Evolutionary conservation across 2,888 invertebrate genomes (phyloP), one percentile per base, ranked within the genome.

Genomic region (Nebria salina): DNA sequence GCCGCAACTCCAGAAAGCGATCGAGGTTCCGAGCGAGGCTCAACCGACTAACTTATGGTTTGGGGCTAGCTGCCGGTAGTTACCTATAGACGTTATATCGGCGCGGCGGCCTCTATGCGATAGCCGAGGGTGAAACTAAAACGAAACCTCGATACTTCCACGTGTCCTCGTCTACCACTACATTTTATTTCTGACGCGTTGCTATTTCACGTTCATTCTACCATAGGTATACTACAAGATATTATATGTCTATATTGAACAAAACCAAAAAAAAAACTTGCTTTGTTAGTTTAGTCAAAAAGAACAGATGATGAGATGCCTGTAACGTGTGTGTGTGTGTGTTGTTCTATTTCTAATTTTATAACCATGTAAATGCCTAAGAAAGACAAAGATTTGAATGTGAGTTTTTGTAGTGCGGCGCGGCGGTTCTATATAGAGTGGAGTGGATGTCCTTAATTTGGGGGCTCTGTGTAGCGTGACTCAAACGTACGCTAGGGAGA

Each of bases 371-470:
- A 85, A 84, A 41, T 70, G 25, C 25, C 26, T 34, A 34, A 26
- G 68, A 2, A 68, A 83, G 84, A 86, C 85, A 85, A 85, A 85
- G 85, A 85, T 85, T 86, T 85, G 84, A 85, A 85, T 85, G 84
- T 84, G 83, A 41, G 68, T 82, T 83, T 84, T 84, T 83, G 83
- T 83, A 83, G 83, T 82, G 78, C 82, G 72, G 78, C 5, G 34
- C 5, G 5, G 34, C 5, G 5, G 34, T 34, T 20, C 20, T 20
- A 20, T 78, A 72, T 73, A 82, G 83, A 76, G 82, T 84, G 83
- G 82, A 34, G 9, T 70, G 13, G 82, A 83, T 84, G 42, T 85
- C 83, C 84, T 84, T 84, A 84, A 85, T 84, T 85, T 84, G 85
- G 84, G 84, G 84, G 84, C 84, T 84, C 84, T 43, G 84, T 82